Base-by-base conservation (phyloP, 2,888 invertebrate species). In the Drosophila neonasuta region DNA sequence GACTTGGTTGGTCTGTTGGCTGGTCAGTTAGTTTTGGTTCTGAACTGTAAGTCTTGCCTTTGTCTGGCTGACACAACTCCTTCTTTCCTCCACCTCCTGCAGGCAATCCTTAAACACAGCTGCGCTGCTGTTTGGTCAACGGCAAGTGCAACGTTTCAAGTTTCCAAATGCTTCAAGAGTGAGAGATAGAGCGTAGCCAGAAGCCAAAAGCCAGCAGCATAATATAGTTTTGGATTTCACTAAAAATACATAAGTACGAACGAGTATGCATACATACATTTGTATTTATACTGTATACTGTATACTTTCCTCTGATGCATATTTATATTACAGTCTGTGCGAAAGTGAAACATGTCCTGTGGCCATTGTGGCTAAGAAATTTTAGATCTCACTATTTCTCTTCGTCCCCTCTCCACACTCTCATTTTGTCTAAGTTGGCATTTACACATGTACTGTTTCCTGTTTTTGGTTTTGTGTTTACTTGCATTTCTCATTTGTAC, bases 131-230 rank as follows among this genome's bases (percentile, higher is more conserved):
- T 74, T 74, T 74, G 83, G 65, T 66, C 68, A 69, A 56, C 54
- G 78, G 68, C 80, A 77, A 81, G 80, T 82, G 86, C 81, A 81
- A 79, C 86, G 81, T 80, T 86, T 81, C 80, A 68, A 61, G 68
- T 82, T 82, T 68, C 86, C 86, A 62, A 60, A 61, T 54, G 70
- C 71, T 56, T 8, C 39, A 13, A 13, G 39, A 36, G 32, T 9
- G 13, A 13, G 39, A 36, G 32, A 32, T 3, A 11, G 52, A 55
- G 50, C 32, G 54, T 32, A 46, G 74, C 46, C 44, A 55, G 56
- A 41, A 48, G 32, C 61, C 54, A 44, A 36, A 41, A 42, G 69
- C 54, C 36, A 60, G 55, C 45, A 69, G 74, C 82, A 83, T 74
- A 67, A 69, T 80, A 71, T 68, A 82, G 86, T 81, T 85, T 81